Evolutionary conservation across 2,797 vertebrate species (phyloP), one percentile per base, ranked within the genome.

Genomic region (Pseudotriccus pelzelni): DNA sequence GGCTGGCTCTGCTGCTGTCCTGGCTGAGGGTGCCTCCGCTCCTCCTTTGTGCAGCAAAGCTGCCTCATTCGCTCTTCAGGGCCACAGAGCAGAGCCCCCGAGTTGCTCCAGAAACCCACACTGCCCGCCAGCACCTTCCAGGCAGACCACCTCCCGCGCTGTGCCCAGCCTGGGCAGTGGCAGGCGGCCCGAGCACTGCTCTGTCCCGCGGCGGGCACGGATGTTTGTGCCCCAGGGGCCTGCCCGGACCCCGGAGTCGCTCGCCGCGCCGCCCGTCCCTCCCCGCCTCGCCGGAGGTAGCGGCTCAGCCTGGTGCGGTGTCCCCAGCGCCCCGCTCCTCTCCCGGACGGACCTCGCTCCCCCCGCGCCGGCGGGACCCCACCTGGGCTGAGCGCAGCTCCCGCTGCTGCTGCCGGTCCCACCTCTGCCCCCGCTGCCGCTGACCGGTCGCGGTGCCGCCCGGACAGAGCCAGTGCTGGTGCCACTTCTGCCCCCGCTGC

Each of bases 171-270:
- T 12, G 27, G 34, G 32, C 58, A 14, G 50, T 8, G 12, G 13
- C 39, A 59, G 50, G 27, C 62, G 43, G 13, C n/a, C 43, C 1
- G 1, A 58, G 14, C 12, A 6, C 44, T 10, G n/a, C 17, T 19
- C 39, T 5, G 4, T 56, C 41, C 56, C 1, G 4, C 6, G 0
- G 37, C 1, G 6, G 37, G 36, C 36, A 36, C 2, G 0, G 23
- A 13, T n/a, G 21, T 28, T 20, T 25, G 13, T n/a, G 12, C 23
- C 36, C 30, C 8, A 7, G 3, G 25, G 52, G 34, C 10, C 46
- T 43, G 36, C 30, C 43, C 5, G 11, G 8, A 12, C 21, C 20
- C 44, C 5, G 22, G 15, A 23, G 46, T 34, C 14, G 13, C 44
- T 41, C 12, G 30, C 44, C 4, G 24, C 20, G 5, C 55, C 6